Conservation (phyloP, 2,797 vertebrate species). For the Leptoclinus maculatus region DNA sequence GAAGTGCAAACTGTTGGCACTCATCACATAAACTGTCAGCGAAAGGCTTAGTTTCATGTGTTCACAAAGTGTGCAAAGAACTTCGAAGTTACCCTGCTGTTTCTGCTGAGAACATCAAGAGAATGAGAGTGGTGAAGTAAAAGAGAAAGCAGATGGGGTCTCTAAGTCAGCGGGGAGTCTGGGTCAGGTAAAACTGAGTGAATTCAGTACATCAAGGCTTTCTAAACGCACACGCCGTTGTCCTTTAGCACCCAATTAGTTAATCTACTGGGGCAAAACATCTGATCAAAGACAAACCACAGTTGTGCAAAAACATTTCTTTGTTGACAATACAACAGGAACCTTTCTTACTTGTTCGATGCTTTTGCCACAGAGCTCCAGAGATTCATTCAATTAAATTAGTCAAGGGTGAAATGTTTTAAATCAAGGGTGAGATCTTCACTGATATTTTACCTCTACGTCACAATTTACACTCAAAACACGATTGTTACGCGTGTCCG, state of each 20-base stretch:
- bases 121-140: not conserved
- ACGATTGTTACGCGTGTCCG: not conserved
- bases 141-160: conserved; percentile 23
- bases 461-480: not conserved
- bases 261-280: not conserved
- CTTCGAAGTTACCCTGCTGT: conserved; percentile 14
- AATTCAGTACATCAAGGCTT: conserved; percentile 12
- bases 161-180: conserved; percentile 6
- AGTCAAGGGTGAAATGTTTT: not conserved
- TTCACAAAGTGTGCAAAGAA: conserved; percentile 16
- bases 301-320: not conserved
- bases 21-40: conserved; percentile 14
- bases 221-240: not conserved
- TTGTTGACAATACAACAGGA: not conserved
- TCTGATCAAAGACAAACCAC: conserved; percentile 2
- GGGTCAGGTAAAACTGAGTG: conserved; percentile 17
- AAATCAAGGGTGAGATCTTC: not conserved
- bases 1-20: conserved; percentile 17
- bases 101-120: conserved; percentile 23
- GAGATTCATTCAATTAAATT: not conserved
- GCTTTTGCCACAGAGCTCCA: not conserved
- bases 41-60: conserved; percentile 14
- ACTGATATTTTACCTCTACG: not conserved
- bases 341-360: not conserved
- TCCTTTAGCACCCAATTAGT: not conserved